A percentile compares a stretch with the other conserved stretches of the same genome.
Conservation (phyloP, 2,888 invertebrate genomes). For the Cataglyphis livida region DNA sequence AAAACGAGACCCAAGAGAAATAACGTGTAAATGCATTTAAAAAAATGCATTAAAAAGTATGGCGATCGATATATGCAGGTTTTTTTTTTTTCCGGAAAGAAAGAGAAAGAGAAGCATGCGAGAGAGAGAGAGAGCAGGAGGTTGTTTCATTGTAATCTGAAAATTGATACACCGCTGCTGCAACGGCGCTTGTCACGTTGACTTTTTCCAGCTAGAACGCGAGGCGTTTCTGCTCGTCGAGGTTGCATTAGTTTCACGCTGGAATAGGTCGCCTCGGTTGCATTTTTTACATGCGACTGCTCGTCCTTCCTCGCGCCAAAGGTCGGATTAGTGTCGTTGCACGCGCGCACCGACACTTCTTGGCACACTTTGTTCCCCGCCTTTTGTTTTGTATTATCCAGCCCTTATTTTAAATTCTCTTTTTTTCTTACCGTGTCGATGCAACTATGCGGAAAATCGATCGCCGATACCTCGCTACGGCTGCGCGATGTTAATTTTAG, state of each 20-base stretch:
- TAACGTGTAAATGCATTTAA: slow-evolving; percentile 43
- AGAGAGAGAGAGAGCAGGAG: slow-evolving; percentile 33
- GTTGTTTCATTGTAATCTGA: slow-evolving; percentile 56
- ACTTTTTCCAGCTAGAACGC: slow-evolving; percentile 54
- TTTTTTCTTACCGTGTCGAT: slow-evolving; percentile 53
- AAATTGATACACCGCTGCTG: slow-evolving; percentile 51
- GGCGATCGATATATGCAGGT: slow-evolving; percentile 40
- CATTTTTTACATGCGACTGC: slow-evolving; percentile 56
- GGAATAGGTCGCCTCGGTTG: slow-evolving; percentile 56
- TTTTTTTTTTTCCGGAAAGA: slow-evolving; percentile 48
- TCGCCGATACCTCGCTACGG: slow-evolving; percentile 51
- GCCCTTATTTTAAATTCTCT: slow-evolving; percentile 52
- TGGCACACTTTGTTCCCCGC: slow-evolving; percentile 53
- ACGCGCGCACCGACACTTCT: slow-evolving; percentile 57
- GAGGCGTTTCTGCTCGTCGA: slow-evolving; percentile 52
- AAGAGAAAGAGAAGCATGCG: slow-evolving; percentile 29
- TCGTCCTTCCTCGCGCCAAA: slow-evolving; percentile 58
- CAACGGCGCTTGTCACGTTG: slow-evolving; percentile 48
- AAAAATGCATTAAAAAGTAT: slow-evolving; percentile 52
- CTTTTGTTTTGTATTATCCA: slow-evolving; percentile 54
- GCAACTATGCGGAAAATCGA: slow-evolving; percentile 60
- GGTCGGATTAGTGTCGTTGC: slow-evolving; percentile 58
- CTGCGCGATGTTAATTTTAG: slow-evolving; percentile 58
- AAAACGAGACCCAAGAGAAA: slow-evolving; percentile 43
- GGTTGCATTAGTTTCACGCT: slow-evolving; percentile 56